Percentiles rank a stretch among this genome's conserved stretches.
These are phyloP conservation scores for Gephyroberyx darwinii DNA, from an alignment of 2,797 vertebrate genomes.

Conservation along the genomic window DNA sequence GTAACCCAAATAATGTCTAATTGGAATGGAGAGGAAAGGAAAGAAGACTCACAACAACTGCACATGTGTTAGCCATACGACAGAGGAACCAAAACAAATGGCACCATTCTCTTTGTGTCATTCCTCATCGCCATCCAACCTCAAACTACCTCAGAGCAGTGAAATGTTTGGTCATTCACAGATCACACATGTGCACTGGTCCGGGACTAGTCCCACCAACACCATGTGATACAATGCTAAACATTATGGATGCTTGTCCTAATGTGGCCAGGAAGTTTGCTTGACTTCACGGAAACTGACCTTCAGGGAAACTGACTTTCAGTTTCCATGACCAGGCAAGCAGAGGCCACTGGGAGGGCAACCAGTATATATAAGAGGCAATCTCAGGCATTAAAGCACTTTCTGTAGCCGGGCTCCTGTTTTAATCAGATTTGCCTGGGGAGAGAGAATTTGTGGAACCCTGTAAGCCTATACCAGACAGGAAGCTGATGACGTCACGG, in stretches of 20 bases:
- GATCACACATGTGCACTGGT: conserved; percentile 37
- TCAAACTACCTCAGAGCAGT: conserved; percentile 13
- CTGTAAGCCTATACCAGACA: conserved; percentile 16
- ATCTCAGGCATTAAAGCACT: conserved; percentile 20
- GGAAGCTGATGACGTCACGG: background rate
- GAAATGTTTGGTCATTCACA: conserved; percentile 28
- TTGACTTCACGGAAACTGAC: conserved; percentile 51
- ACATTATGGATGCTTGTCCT: conserved; percentile 14
- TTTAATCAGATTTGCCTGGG: conserved; percentile 22
- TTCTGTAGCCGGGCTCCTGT: conserved; percentile 19
- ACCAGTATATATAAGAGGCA: too few species aligned
- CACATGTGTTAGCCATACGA: conserved; percentile 71
- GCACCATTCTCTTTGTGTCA: conserved; percentile 28
- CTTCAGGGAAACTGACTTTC: conserved; percentile 44
- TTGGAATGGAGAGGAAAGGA: conserved; percentile 9
- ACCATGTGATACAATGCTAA: conserved; percentile 36
- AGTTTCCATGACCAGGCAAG: too few species aligned
- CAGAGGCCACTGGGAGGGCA: conserved; percentile 51
- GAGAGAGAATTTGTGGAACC: conserved; percentile 15
- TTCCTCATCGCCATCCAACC: conserved; percentile 39
- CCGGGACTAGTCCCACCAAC: conserved; percentile 3
- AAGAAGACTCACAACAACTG: conserved; percentile 36
- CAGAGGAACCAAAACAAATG: conserved; percentile 40
- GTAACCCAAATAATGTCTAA: conserved; percentile 21
- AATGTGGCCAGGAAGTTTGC: conserved; percentile 56